These are phyloP conservation scores for Gymnocypris eckloni DNA, from an alignment of 2,797 vertebrate genomes.

Conservation along the genomic window DNA sequence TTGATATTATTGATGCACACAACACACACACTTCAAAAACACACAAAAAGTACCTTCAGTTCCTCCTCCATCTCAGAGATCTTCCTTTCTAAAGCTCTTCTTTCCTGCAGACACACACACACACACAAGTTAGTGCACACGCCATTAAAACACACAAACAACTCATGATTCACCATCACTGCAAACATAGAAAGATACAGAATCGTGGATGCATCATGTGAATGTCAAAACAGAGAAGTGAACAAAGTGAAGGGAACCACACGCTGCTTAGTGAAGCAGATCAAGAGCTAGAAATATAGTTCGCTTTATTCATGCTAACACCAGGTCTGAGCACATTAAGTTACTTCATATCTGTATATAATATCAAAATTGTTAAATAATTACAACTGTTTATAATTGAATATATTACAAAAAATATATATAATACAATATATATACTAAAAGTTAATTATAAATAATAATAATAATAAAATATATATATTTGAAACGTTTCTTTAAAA, in stretches of 20 bases:
- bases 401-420: too few relatives aligned
- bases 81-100: slow-evolving; percentile 99
- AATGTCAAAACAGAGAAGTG: slow-evolving; percentile 26
- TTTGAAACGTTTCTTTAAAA: too few relatives aligned
- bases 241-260: slow-evolving; percentile 34
- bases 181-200: slow-evolving; percentile 10
- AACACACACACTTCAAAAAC: background rate
- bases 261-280: slow-evolving; percentile 43
- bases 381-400: too few relatives aligned
- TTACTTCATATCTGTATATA: background rate
- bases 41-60: slow-evolving; percentile 87
- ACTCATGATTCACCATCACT: slow-evolving; percentile 1
- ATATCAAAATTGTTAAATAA: background rate
- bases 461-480: too few relatives aligned
- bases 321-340: background rate
- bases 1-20: background rate
- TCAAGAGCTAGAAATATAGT: slow-evolving; percentile 27
- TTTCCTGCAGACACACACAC: slow-evolving; percentile 81
- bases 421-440: background rate
- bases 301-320: background rate
- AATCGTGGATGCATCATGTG: slow-evolving; percentile 26
- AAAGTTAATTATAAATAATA: too few relatives aligned
- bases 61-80: slow-evolving; percentile 99
- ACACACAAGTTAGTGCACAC: background rate
- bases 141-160: slow-evolving; percentile 3